Evolutionary conservation across 2,113 vertebrate genomes (phyloP).

Genomic region (Notechis scutatus): DNA sequence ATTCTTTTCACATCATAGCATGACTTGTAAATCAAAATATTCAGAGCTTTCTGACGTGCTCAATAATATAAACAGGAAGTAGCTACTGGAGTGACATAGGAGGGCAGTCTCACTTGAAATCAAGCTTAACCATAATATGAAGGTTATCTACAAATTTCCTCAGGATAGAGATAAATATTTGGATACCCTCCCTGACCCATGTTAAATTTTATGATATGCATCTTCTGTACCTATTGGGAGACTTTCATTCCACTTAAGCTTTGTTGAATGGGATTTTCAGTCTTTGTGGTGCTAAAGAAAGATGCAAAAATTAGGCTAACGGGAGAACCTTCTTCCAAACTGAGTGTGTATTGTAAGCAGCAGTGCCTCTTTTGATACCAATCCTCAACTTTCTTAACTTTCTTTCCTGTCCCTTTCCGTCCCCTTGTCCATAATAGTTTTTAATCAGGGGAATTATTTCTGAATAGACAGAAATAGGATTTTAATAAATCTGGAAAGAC

Average conservation of each 20-base stretch:
- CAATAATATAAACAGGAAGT: slow-evolving; percentile 67
- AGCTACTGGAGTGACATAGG: slow-evolving; percentile 5
- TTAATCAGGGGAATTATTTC: not conserved
- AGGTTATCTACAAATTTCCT: not conserved
- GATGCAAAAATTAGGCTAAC: not conserved
- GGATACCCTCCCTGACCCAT: not conserved
- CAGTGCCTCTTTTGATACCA: not conserved
- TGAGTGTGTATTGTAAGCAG: not conserved
- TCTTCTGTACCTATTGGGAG: not conserved
- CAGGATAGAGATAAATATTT: not conserved
- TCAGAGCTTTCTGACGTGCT: not conserved
- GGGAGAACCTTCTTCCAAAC: not conserved
- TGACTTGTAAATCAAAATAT: not conserved
- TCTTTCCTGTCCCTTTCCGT: not conserved
- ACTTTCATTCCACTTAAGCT: not conserved
- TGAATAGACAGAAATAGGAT: not conserved
- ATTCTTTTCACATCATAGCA: not conserved
- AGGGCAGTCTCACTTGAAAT: not conserved
- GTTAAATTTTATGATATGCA: not conserved
- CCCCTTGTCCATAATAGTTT: not conserved
- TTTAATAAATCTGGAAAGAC: not conserved
- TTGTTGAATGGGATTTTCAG: not conserved
- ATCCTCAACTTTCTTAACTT: not conserved
- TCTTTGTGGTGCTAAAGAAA: not conserved
- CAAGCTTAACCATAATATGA: slow-evolving; percentile 8